Conservation (phyloP, 2,797 vertebrate genomes). For the Lutjanus argentimaculatus region DNA sequence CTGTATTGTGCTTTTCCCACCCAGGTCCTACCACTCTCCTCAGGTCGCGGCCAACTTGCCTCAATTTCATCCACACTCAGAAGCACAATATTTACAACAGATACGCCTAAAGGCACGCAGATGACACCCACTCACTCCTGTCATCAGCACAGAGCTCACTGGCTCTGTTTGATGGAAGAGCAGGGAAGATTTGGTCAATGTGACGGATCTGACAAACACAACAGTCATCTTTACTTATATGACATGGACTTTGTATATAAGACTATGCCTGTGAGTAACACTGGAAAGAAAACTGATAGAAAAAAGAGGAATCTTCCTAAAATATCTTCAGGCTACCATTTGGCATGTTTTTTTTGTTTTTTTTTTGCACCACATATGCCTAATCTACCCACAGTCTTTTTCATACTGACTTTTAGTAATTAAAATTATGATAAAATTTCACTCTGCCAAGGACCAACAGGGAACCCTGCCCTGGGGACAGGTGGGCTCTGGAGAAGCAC, state of each 20-base stretch:
- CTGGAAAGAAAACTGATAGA: neutral
- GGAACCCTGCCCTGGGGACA: constrained; percentile 30
- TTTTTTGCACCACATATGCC: constrained; percentile 4
- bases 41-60: constrained; percentile 80
- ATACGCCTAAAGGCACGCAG: constrained; percentile 70
- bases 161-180: constrained; percentile 50
- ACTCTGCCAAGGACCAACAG: neutral
- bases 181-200: constrained; percentile 51
- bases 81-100: constrained; percentile 81
- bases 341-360: neutral
- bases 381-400: neutral
- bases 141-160: constrained; percentile 52
- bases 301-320: neutral
- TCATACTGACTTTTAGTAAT: constrained; percentile 12
- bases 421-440: constrained; percentile 23
- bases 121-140: constrained; percentile 69
- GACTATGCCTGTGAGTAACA: neutral
- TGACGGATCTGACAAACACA: constrained; percentile 51
- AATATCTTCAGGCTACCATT: neutral
- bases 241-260: neutral
- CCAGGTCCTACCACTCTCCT: constrained; percentile 72
- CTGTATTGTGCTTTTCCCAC: constrained; percentile 83
- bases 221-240: constrained; percentile 29
- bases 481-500: constrained; percentile 32
- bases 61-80: constrained; percentile 78